These are phyloP conservation scores for Pseudomyrmex gracilis DNA, from an alignment of 1,140 invertebrate genomes.

Conservation along the genomic window DNA sequence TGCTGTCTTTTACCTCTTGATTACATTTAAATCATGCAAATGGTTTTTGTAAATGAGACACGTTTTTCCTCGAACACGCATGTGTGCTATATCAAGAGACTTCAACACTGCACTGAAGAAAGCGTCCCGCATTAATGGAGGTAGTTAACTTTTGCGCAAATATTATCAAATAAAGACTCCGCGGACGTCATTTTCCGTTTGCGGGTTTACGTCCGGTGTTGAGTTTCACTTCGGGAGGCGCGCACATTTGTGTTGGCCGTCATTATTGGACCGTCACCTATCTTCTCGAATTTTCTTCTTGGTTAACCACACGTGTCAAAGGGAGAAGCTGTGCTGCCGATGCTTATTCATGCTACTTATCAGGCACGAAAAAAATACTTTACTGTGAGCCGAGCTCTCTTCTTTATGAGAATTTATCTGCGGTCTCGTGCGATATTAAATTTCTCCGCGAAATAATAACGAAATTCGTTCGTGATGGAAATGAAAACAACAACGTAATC, in stretches of 20 bases:
- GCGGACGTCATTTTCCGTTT: conserved; percentile 57
- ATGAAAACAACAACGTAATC: not conserved
- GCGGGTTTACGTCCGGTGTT: conserved; percentile 59
- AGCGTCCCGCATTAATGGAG: conserved; percentile 67
- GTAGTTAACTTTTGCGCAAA: conserved; percentile 40
- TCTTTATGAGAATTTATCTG: conserved; percentile 1
- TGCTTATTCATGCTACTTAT: conserved; percentile 27
- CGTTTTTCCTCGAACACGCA: not conserved
- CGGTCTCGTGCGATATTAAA: not conserved
- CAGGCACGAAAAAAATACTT: not conserved
- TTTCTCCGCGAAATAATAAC: conserved; percentile 17
- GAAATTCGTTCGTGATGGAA: not conserved
- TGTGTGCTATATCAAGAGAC: conserved; percentile 18
- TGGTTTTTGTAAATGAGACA: not conserved
- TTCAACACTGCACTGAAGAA: conserved; percentile 37
- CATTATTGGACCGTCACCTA: conserved; percentile 54
- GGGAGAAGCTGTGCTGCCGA: not conserved
- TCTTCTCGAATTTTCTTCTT: conserved; percentile 48
- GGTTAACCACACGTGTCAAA: conserved; percentile 60
- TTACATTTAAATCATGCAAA: not conserved
- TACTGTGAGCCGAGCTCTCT: not conserved
- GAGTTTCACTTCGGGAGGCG: conserved; percentile 63
- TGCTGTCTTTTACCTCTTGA: not conserved
- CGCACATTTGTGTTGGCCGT: conserved; percentile 21
- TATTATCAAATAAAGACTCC: conserved; percentile 7